Evolutionary conservation across 1,140 invertebrate species (phyloP).

Genomic region (Wasmannia auropunctata): DNA sequence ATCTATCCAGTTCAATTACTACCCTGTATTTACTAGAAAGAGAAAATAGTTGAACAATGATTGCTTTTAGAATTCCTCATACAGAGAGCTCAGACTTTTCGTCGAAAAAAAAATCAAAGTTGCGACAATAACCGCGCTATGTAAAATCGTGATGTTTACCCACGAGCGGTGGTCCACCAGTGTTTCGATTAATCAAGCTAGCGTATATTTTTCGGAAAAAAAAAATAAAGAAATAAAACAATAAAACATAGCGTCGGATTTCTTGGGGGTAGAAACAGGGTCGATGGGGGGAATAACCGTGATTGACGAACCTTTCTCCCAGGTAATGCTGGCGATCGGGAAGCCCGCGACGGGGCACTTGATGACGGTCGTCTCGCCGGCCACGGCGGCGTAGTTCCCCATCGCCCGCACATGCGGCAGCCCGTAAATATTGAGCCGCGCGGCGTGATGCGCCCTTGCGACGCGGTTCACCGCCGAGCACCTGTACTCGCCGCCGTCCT

Average conservation of each 20-base stretch:
- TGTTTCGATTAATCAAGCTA: neutral
- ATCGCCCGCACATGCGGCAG: conserved; percentile 95
- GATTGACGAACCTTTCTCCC: conserved; percentile 92
- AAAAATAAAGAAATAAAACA: neutral
- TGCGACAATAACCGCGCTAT: neutral
- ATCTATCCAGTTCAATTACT: neutral
- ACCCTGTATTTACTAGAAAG: neutral
- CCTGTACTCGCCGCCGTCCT: conserved; percentile 96
- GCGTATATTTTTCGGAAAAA: neutral
- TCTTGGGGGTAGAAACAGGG: neutral
- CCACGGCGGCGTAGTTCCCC: conserved; percentile 95
- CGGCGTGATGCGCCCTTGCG: conserved; percentile 90
- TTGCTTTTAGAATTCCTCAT: neutral
- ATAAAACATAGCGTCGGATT: neutral
- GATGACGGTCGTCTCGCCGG: conserved; percentile 93
- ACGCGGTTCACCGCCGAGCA: conserved; percentile 95
- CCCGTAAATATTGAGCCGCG: conserved; percentile 96
- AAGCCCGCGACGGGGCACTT: conserved; percentile 97
- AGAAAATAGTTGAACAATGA: neutral
- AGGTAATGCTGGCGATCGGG: conserved; percentile 94
- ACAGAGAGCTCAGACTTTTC: neutral
- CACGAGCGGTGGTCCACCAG: neutral
- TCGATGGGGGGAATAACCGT: neutral
- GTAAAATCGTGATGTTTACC: neutral
- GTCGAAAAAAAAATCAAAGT: neutral